Percentiles rank a stretch among this genome's conserved stretches.
These are phyloP conservation scores for Cataglyphis cursor DNA, from an alignment of 2,888 invertebrate genomes.

Conservation along the genomic window DNA sequence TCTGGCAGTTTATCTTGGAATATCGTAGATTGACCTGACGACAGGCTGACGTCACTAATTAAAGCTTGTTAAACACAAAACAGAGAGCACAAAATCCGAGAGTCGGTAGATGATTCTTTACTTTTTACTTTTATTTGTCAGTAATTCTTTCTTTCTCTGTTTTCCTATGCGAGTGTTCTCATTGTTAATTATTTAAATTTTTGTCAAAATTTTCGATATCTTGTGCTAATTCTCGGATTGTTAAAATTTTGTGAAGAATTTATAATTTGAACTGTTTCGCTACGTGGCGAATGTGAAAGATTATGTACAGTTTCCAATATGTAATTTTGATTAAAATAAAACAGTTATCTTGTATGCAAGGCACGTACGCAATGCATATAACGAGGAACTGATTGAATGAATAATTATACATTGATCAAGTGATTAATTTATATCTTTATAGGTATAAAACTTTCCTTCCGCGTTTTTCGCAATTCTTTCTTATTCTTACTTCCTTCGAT, in stretches of 20 bases:
- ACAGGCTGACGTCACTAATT: conserved; percentile 86
- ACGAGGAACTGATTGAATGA: neutral
- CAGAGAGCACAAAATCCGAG: conserved; percentile 68
- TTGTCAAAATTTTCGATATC: conserved; percentile 12
- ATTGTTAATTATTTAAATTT: conserved; percentile 65
- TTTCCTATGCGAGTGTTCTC: neutral
- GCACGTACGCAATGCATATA: neutral
- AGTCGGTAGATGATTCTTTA: conserved; percentile 36
- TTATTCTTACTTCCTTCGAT: neutral
- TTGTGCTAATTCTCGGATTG: conserved; percentile 54
- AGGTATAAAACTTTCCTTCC: neutral
- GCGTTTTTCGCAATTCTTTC: neutral
- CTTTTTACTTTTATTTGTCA: neutral
- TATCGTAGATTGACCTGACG: conserved; percentile 85
- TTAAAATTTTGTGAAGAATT: conserved; percentile 44
- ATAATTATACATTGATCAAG: neutral
- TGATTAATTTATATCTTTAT: neutral
- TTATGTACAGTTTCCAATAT: conserved; percentile 2
- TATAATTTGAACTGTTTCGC: conserved; percentile 19
- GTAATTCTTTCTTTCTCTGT: neutral
- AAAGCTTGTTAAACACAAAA: conserved; percentile 82
- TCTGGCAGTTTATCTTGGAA: conserved; percentile 82
- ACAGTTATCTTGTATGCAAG: neutral
- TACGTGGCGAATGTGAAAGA: conserved; percentile 14
- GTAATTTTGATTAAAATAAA: conserved; percentile 5